Conservation (phyloP, 2,797 vertebrate genomes). For the Chrosomus eos region DNA sequence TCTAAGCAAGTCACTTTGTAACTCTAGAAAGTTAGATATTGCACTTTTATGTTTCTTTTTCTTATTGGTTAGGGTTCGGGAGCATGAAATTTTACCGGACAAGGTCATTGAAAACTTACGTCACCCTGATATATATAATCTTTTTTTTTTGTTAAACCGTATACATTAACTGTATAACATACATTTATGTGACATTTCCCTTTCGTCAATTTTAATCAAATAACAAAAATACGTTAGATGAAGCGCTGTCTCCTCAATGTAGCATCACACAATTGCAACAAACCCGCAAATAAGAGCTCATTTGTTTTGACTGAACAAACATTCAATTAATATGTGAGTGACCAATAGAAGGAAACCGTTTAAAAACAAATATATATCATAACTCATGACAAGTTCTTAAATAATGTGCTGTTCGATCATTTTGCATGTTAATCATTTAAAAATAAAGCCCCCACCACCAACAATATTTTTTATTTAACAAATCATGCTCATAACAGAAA, state of each 20-base stretch:
- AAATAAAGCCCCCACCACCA: too few relatives aligned
- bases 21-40: not conserved
- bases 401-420: not conserved
- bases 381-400: not conserved
- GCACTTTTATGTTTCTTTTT: not conserved
- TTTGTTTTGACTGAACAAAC: not conserved
- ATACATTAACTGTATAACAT: not conserved
- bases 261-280: not conserved
- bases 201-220: not conserved
- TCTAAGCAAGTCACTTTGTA: not conserved
- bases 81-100: not conserved
- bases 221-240: not conserved
- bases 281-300: not conserved
- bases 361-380: too few relatives aligned
- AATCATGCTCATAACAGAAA: too few relatives aligned
- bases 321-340: not conserved
- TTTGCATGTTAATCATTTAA: not conserved
- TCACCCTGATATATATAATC: not conserved
- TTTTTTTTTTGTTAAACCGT: not conserved
- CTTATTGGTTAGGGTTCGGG: not conserved
- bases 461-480: too few relatives aligned
- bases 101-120: slow-evolving; percentile 31
- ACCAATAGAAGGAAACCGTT: not conserved
- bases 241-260: not conserved
- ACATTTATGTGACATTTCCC: not conserved